These are phyloP conservation scores for Agrochola circellaris DNA, from an alignment of 2,888 invertebrate species.

Conservation along the genomic window DNA sequence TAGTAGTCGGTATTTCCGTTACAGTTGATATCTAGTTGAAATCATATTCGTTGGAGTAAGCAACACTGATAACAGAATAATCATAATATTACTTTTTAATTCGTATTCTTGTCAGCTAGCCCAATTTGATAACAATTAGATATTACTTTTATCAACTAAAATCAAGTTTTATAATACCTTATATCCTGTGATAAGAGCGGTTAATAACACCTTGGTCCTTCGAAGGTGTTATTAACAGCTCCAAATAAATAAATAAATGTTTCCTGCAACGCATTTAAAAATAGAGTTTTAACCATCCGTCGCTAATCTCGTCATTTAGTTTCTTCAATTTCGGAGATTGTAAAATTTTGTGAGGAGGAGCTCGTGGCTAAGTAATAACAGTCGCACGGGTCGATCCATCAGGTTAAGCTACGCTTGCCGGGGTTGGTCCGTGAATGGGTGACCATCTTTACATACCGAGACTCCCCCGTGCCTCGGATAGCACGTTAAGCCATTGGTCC, in stretches of 20 bases:
- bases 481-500: too few species aligned
- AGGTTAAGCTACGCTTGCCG: too few species aligned
- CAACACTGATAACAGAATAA: conserved; percentile 19
- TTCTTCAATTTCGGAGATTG: not conserved
- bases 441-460: too few species aligned
- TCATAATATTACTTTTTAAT: conserved; percentile 14
- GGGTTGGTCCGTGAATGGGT: too few species aligned
- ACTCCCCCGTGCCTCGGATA: too few species aligned
- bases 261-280: not conserved
- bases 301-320: not conserved
- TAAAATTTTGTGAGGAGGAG: not conserved
- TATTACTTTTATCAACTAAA: conserved; percentile 26
- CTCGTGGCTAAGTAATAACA: too few species aligned
- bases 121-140: conserved; percentile 26
- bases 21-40: not conserved
- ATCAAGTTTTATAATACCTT: conserved; percentile 18
- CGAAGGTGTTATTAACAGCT: not conserved
- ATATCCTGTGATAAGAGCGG: conserved; percentile 22
- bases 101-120: conserved; percentile 10
- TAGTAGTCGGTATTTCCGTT: not conserved
- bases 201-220: too few species aligned
- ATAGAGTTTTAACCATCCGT: not conserved
- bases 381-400: too few species aligned
- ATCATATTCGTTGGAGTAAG: not conserved
- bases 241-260: not conserved